These are phyloP conservation scores for Numenius arquata DNA, from an alignment of 2,113 vertebrate genomes.

Conservation along the genomic window DNA sequence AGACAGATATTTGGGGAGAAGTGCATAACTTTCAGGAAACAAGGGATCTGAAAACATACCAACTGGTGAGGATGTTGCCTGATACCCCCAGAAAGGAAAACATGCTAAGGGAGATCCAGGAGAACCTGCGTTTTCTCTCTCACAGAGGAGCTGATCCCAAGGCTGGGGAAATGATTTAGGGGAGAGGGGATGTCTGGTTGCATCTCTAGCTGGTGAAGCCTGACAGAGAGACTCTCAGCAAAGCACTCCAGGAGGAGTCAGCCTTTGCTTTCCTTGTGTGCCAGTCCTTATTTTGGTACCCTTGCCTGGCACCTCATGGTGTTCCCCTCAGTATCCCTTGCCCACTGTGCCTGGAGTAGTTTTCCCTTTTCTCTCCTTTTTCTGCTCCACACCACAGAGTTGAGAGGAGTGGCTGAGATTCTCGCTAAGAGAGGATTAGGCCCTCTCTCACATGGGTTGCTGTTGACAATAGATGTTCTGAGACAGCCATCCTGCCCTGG, in stretches of 20 bases:
- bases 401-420: background rate
- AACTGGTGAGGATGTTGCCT: background rate
- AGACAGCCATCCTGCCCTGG: background rate
- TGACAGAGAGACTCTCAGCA: background rate
- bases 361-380: background rate
- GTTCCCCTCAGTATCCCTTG: background rate
- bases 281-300: background rate
- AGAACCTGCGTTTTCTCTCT: background rate
- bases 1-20: background rate
- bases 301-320: background rate
- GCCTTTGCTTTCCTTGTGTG: background rate
- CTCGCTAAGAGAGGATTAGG: background rate
- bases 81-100: background rate
- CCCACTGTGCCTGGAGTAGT: background rate
- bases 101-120: background rate
- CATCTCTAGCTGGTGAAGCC: background rate
- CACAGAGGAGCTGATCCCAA: background rate
- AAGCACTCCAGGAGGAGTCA: background rate
- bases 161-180: background rate
- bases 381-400: background rate
- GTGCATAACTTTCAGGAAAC: background rate
- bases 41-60: background rate
- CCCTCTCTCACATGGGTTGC: background rate
- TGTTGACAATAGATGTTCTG: background rate
- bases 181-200: background rate